phyloP scores from a whole-genome alignment of 2,888 invertebrate species.

The Netelia fuscicornis region DNA sequence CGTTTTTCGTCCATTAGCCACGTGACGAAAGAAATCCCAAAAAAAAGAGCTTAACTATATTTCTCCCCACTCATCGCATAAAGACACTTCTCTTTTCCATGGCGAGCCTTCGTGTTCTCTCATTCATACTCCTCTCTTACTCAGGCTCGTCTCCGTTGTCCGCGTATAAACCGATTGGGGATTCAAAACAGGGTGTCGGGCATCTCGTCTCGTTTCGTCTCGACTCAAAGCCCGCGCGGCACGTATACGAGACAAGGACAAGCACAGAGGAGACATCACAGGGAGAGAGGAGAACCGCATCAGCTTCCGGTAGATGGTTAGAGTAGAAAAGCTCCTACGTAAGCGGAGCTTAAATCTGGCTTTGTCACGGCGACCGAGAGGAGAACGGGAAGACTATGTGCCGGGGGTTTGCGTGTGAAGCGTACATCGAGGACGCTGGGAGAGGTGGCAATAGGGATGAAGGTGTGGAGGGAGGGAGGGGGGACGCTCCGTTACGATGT shows the following conservation, averaged over 20 bases:
- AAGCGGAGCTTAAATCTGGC: slow-evolving; percentile 81
- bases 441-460: slow-evolving; percentile 35
- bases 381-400: slow-evolving; percentile 54
- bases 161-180: slow-evolving; percentile 68
- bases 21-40: not conserved
- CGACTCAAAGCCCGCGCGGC: not conserved
- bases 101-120: slow-evolving; percentile 13
- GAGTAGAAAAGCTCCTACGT: slow-evolving; percentile 76
- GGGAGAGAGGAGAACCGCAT: not conserved
- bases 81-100: slow-evolving; percentile 5
- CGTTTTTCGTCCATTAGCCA: no score
- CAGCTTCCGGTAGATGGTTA: slow-evolving; percentile 53
- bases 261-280: not conserved
- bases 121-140: slow-evolving; percentile 1
- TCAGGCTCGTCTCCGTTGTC: slow-evolving; percentile 30
- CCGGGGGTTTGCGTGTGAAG: slow-evolving; percentile 16
- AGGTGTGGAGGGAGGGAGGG: not conserved
- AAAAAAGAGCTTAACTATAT: not conserved
- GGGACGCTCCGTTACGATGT: slow-evolving; percentile 28
- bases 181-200: slow-evolving; percentile 68
- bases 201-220: slow-evolving; percentile 47
- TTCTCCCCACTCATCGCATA: not conserved
- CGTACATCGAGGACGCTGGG: slow-evolving; percentile 41
- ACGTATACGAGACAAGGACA: slow-evolving; percentile 52
- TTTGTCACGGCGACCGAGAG: slow-evolving; percentile 74